Evolutionary conservation across 2,797 vertebrate species (phyloP).

Genomic region (Denticeps clupeoides): DNA sequence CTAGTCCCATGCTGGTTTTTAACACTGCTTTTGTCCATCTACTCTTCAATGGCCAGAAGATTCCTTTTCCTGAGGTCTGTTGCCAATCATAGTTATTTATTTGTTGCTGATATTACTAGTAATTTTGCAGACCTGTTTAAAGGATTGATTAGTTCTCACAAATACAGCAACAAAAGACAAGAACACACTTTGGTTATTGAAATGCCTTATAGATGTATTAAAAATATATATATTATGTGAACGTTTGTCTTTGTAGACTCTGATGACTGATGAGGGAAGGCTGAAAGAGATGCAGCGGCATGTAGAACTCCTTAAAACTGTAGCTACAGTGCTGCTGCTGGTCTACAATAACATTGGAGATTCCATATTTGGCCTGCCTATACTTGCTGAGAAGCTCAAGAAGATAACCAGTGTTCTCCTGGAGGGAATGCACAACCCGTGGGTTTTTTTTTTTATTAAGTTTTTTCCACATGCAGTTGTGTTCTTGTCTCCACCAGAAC

Average conservation of each 20-base stretch:
- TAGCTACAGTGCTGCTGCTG: conserved; percentile 77
- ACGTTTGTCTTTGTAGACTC: conserved; percentile 59
- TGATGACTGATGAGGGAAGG: conserved; percentile 74
- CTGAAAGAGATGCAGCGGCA: conserved; percentile 71
- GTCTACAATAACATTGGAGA: conserved; percentile 72
- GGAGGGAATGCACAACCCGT: conserved; percentile 78
- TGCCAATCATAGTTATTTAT: too few species aligned
- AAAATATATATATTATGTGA: too few species aligned
- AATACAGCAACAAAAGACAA: too few species aligned
- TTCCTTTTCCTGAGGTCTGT: conserved; percentile 83
- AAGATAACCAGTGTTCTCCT: conserved; percentile 72
- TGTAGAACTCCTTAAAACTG: conserved; percentile 65
- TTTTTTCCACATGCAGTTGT: neutral
- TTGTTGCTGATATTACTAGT: too few species aligned
- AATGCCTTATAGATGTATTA: too few species aligned
- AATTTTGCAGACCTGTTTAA: too few species aligned
- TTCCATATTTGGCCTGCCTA: conserved; percentile 60
- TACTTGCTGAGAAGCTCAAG: conserved; percentile 70
- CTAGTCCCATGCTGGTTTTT: conserved; percentile 74
- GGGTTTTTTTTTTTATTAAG: conserved; percentile 34
- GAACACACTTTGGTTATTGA: too few species aligned
- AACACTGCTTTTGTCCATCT: conserved; percentile 74
- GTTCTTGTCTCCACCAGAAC: too few species aligned
- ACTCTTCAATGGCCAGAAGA: conserved; percentile 66
- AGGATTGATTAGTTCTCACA: too few species aligned